phyloP scores from a whole-genome alignment of 2,797 vertebrate species.

The Cyprinodon diabolis region DNA sequence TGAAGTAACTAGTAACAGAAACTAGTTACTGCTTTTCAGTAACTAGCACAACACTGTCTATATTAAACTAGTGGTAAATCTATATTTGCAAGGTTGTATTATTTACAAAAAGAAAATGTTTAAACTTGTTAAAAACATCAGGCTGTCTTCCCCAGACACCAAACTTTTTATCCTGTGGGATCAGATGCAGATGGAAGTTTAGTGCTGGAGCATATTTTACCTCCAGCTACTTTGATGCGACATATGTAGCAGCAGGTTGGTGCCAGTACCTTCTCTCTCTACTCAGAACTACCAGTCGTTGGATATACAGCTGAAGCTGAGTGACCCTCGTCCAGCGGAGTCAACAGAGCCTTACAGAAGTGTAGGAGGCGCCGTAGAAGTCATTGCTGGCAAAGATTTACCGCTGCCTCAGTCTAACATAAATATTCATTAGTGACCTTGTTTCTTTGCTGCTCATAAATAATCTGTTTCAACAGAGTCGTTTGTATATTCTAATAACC shows the following conservation, averaged over 20 bases:
- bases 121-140: too few relatives aligned
- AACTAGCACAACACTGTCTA: too few relatives aligned
- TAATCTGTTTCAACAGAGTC: background rate
- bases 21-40: too few relatives aligned
- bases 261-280: constrained; percentile 1
- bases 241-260: background rate
- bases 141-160: too few relatives aligned
- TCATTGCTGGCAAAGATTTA: constrained; percentile 1
- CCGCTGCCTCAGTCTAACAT: background rate
- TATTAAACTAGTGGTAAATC: too few relatives aligned
- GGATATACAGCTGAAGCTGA: background rate
- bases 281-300: background rate
- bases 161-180: too few relatives aligned
- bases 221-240: too few relatives aligned
- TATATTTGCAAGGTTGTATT: too few relatives aligned
- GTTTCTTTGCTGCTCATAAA: background rate
- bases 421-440: constrained; percentile 5
- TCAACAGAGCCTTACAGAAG: background rate
- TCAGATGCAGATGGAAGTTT: too few relatives aligned
- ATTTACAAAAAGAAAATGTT: too few relatives aligned
- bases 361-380: background rate
- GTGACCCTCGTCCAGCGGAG: background rate
- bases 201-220: too few relatives aligned
- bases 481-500: background rate
- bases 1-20: too few relatives aligned